Conservation (phyloP, 2,888 invertebrate genomes). For the Leistus spinibarbis region DNA sequence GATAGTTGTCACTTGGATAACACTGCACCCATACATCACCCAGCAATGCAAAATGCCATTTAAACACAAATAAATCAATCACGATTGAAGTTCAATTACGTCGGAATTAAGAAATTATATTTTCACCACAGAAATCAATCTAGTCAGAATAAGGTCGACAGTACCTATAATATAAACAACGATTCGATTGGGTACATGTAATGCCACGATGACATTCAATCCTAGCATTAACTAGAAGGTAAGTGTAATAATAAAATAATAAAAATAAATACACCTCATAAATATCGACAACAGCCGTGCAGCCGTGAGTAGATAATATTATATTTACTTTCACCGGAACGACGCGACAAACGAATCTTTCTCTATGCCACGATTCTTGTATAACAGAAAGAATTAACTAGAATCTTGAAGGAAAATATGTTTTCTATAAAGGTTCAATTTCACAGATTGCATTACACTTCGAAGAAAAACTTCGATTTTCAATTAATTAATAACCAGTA, state of each 20-base stretch:
- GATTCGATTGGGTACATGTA: neutral
- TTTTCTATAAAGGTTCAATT: no score
- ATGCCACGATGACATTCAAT: slow-evolving; percentile 5
- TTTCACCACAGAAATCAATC: neutral
- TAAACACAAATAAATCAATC: neutral
- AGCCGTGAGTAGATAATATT: neutral
- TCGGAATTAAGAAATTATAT: neutral
- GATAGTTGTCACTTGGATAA: no score
- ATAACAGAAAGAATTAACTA: neutral
- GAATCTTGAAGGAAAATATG: no score
- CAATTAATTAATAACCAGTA: no score
- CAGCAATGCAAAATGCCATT: neutral
- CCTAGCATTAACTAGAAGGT: slow-evolving; percentile 1
- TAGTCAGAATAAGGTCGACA: neutral
- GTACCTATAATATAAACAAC: slow-evolving; percentile 3
- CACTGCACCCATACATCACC: neutral
- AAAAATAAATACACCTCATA: neutral
- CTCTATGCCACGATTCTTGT: neutral
- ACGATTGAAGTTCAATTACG: neutral
- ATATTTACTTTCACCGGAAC: neutral
- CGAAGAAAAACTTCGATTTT: no score
- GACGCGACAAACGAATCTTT: neutral
- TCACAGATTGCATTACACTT: no score
- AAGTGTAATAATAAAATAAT: neutral
- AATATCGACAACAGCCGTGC: slow-evolving; percentile 3